Evolutionary conservation across 2,797 vertebrate genomes (phyloP), one percentile per base, ranked within the genome.

Genomic region (Falco columbarius): DNA sequence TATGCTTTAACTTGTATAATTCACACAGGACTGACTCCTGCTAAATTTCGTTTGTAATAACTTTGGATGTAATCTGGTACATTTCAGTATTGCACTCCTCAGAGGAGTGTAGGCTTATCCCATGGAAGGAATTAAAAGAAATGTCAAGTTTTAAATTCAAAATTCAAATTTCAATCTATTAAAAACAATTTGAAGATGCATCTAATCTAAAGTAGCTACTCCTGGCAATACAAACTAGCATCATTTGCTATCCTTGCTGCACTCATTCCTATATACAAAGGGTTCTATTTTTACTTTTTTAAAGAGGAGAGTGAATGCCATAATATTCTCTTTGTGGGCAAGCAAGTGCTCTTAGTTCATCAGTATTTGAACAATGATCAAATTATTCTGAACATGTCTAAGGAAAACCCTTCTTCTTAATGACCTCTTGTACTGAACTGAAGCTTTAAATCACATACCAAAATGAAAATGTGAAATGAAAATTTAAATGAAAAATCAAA

Each of bases 271-370:
- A 3, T 68, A 8, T 65, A 90, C 61, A 88, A 89, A 79, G 22
- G 3, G 8, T 23, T 79, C 10, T 38, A 7, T 29, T 85, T 47
- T 65, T 17, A 3, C 3, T 23, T 76, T 55, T 63, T 47, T 81
- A 26, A 44, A n/a, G 40, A 74, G 59, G 9, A 14, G 3, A 0
- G 3, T 34, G 30, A 86, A 80, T 7, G 20, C 56, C 79, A 90
- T 94, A 83, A 74, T 95, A 90, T 81, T 94, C 29, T 90, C 46
- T 81, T 88, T 94, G 18, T 81, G 36, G 22, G 17, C 6, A 58
- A 62, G 23, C 5, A 88, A 88, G 49, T 17, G 52, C 7, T 80
- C 42, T 59, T 79, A 79, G 15, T 84, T 91, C 70, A 74, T 92
- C 52, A 59, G 27, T 52, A 70, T 70, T 90, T 92, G 87, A 97